These are phyloP conservation scores for Harlomillsia oculata DNA, from an alignment of 1,140 invertebrate genomes.

Conservation along the genomic window DNA sequence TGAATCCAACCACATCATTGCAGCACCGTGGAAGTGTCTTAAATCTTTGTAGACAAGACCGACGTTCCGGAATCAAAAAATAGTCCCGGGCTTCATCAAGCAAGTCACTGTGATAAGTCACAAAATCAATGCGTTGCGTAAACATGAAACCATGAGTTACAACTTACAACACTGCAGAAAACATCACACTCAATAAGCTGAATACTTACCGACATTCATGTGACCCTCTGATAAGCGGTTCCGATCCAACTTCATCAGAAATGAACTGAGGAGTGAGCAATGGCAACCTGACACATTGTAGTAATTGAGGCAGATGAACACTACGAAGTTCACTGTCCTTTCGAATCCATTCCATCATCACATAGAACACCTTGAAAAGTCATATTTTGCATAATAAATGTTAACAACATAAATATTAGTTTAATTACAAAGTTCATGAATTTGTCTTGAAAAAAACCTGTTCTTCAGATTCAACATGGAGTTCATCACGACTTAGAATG, in stretches of 20 bases:
- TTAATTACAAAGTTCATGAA: neutral
- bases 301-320: constrained; percentile 55
- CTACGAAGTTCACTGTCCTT: constrained; percentile 51
- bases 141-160: neutral
- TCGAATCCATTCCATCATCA: constrained; percentile 72
- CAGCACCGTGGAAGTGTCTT: constrained; percentile 64
- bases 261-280: constrained; percentile 71
- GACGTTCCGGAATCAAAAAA: constrained; percentile 72
- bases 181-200: constrained; percentile 3
- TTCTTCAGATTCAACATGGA: constrained; percentile 58
- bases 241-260: constrained; percentile 70
- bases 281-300: constrained; percentile 67
- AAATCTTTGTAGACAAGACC: constrained; percentile 63
- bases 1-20: constrained; percentile 63
- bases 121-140: constrained; percentile 7
- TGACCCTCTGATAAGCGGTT: constrained; percentile 64
- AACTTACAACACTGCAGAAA: neutral
- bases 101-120: constrained; percentile 49
- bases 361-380: constrained; percentile 64
- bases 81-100: constrained; percentile 75
- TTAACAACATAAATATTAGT: constrained; percentile 37
- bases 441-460: constrained; percentile 43
- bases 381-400: neutral
- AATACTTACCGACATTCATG: constrained; percentile 57
- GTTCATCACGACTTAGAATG: constrained; percentile 65